phyloP scores from a whole-genome alignment of 2,888 invertebrate species.

The Acrocyrtus sp. region DNA sequence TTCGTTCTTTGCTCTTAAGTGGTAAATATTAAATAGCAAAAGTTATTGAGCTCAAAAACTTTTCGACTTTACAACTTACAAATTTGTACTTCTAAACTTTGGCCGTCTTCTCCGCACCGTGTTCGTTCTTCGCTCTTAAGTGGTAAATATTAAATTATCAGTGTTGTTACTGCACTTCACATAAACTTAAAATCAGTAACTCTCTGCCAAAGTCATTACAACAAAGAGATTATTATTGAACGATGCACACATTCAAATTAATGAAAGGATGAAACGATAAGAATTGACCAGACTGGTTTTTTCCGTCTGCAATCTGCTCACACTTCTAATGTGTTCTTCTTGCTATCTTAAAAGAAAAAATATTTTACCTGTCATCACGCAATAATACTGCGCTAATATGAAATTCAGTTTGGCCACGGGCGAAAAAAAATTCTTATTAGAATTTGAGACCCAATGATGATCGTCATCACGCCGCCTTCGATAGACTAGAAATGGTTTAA shows the following conservation, averaged over 20 bases:
- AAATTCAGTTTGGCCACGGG: constrained; percentile 21
- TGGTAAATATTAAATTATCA: constrained; percentile 20
- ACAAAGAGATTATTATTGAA: too few species aligned
- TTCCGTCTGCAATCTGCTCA: background rate
- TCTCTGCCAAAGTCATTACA: too few species aligned
- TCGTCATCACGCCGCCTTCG: background rate
- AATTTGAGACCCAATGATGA: constrained; percentile 28
- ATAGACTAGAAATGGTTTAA: too few species aligned
- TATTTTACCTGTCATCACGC: constrained; percentile 20
- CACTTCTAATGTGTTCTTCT: background rate
- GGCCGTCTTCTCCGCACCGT: background rate
- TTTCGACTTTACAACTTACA: background rate
- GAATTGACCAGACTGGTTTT: constrained; percentile 17
- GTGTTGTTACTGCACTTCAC: too few species aligned
- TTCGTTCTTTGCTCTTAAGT: background rate
- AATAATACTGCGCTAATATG: constrained; percentile 19
- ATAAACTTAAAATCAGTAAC: too few species aligned
- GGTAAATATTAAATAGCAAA: constrained; percentile 25
- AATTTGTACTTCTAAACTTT: background rate
- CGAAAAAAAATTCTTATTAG: too few species aligned
- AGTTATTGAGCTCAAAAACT: background rate
- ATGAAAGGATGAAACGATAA: background rate
- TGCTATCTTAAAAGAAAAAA: background rate
- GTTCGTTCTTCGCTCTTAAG: background rate
- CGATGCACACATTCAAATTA: too few species aligned